phyloP scores from a whole-genome alignment of 92 coral and sea anemone genomes.

The Epizoanthus rinbou region DNA sequence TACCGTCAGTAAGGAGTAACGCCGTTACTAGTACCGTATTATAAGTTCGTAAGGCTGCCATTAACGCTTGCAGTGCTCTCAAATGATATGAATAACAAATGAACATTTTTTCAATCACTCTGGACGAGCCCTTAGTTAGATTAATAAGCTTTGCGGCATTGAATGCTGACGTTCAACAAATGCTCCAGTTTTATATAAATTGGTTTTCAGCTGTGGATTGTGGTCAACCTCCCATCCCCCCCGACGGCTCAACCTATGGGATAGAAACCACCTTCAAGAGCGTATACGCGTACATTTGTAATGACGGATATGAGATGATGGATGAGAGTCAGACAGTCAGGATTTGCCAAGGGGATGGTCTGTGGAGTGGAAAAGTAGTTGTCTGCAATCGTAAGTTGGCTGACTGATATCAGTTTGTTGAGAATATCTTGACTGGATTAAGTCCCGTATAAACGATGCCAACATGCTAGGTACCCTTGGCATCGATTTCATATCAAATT shows the following conservation, averaged over 20 bases:
- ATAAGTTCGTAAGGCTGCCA: too few relatives aligned
- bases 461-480: too few relatives aligned
- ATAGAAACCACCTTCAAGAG: background rate
- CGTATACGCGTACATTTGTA: background rate
- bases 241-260: conserved; percentile 1
- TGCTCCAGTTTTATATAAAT: background rate
- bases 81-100: too few relatives aligned
- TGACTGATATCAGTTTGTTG: too few relatives aligned
- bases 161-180: background rate
- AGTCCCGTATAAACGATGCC: too few relatives aligned
- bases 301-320: conserved; percentile 14
- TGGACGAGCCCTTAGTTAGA: too few relatives aligned
- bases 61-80: too few relatives aligned
- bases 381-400: conserved; percentile 9
- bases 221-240: background rate
- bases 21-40: too few relatives aligned
- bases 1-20: too few relatives aligned
- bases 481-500: too few relatives aligned
- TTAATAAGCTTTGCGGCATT: background rate
- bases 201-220: conserved; percentile 12
- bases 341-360: conserved; percentile 23
- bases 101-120: too few relatives aligned
- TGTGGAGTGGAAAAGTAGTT: conserved; percentile 3
- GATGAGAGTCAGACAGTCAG: background rate
- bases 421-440: too few relatives aligned